Percentiles rank a stretch among this genome's conserved stretches.
These are phyloP conservation scores for Neoarius graeffei DNA, from an alignment of 2,113 vertebrate species.

Conservation along the genomic window DNA sequence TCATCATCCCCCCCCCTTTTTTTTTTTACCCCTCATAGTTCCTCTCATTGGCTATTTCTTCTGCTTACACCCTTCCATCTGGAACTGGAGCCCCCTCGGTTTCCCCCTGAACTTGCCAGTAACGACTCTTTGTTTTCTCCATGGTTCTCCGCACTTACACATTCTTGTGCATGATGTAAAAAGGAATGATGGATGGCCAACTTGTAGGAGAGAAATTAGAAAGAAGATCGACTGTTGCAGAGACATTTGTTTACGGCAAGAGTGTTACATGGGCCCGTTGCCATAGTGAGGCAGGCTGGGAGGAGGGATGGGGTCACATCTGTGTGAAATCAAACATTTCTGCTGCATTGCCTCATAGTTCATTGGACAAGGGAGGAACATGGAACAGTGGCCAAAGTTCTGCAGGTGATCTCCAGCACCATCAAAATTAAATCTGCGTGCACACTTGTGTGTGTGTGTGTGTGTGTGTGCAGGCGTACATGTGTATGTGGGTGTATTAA, in stretches of 20 bases:
- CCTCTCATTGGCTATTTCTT: slow-evolving; percentile 50
- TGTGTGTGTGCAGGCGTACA: not conserved
- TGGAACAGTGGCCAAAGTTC: slow-evolving; percentile 21
- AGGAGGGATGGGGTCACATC: slow-evolving; percentile 51
- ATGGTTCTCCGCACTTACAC: not conserved
- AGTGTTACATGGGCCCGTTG: slow-evolving; percentile 41
- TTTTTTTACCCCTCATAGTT: slow-evolving; percentile 29
- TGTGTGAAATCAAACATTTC: slow-evolving; percentile 56
- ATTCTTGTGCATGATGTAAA: slow-evolving; percentile 43
- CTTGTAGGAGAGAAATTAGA: slow-evolving; percentile 21
- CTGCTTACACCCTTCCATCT: slow-evolving; percentile 55
- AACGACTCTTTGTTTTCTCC: slow-evolving; percentile 35
- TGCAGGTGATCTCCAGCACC: slow-evolving; percentile 32
- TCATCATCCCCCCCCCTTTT: slow-evolving; percentile 9
- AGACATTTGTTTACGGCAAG: slow-evolving; percentile 52
- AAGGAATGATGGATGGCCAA: slow-evolving; percentile 12
- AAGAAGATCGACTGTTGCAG: slow-evolving; percentile 19
- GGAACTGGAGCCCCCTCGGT: slow-evolving; percentile 26
- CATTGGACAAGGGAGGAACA: slow-evolving; percentile 27
- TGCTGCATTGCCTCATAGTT: slow-evolving; percentile 57
- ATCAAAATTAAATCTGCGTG: slow-evolving; percentile 17
- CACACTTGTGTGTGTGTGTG: not conserved
- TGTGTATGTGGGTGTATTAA: slow-evolving; percentile 9
- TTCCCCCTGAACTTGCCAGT: not conserved
- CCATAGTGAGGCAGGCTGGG: slow-evolving; percentile 42